Evolutionary conservation across 2,113 vertebrate species (phyloP), one percentile per base, ranked within the genome.

Genomic region (Pleuronectes platessa): DNA sequence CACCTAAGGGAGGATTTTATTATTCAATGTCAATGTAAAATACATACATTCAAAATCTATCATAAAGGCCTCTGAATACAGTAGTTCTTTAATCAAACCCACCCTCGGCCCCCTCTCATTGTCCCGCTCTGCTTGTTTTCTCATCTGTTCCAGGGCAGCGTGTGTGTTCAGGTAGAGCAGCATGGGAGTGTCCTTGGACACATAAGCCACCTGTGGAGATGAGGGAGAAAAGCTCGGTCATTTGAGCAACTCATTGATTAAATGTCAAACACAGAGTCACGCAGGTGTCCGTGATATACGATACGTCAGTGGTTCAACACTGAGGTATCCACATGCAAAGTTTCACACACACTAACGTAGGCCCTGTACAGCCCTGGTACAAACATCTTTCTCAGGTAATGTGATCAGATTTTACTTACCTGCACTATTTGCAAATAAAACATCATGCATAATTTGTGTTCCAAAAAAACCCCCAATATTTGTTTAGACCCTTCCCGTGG

Each of bases 181-280:
- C 98, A 99, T 99, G 21, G 98, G 98, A 0, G 98, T 98, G 67
- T 99, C 98, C 83, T 95, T 96, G n/a, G 98, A 98, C 37, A 98
- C 77, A 21, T 99, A 99, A 1, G 97, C 97, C 76, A 98, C 97
- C 94, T 95, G 78, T 15, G 15, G 13, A 15, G 55, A 49, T 10
- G 7, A 63, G 21, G 37, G 24, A 17, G 27, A 59, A 15, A 61
- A 23, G 5, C 5, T 67, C 11, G n/a, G 27, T 74, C 53, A 70
- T 65, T 72, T 81, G 6, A 49, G 63, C 37, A 5, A 47, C 23
- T 63, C 53, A 18, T 27, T 13, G 1, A 58, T 53, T 9, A 82
- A 58, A 45, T 18, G 27, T 20, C n/a, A 61, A 59, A 79, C 21
- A 23, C 17, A 49, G 59, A 51, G 21, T 49, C 17, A 62, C 9